phyloP scores from a whole-genome alignment of 1,140 invertebrate species.

The Drosophila equinoxialis region DNA sequence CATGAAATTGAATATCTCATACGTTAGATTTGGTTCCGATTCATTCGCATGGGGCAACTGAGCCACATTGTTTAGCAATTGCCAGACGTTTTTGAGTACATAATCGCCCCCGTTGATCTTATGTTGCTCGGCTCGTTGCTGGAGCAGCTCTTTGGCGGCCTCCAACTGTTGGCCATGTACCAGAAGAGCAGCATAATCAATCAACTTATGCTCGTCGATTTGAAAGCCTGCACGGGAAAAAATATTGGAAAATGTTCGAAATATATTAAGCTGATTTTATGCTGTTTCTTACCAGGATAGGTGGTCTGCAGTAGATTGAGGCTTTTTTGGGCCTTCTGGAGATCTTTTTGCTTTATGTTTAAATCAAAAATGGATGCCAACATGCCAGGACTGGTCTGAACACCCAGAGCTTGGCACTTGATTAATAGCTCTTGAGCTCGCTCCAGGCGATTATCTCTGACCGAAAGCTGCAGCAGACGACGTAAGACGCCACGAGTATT shows the following conservation, averaged over 20 bases:
- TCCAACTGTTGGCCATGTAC: constrained; percentile 80
- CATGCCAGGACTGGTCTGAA: constrained; percentile 83
- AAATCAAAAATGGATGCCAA: constrained; percentile 82
- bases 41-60: constrained; percentile 51
- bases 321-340: constrained; percentile 77
- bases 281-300: constrained; percentile 60
- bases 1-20: constrained; percentile 72
- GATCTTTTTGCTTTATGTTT: constrained; percentile 75
- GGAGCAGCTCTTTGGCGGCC: constrained; percentile 81
- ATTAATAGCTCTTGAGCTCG: constrained; percentile 80
- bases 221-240: constrained; percentile 66
- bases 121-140: constrained; percentile 49
- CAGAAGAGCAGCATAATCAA: constrained; percentile 83
- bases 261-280: background rate
- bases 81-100: constrained; percentile 81
- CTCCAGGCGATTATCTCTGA: constrained; percentile 79
- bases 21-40: constrained; percentile 46
- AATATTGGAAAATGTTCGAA: background rate
- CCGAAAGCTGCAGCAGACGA: constrained; percentile 83
- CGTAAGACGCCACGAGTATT: constrained; percentile 83
- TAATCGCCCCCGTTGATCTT: constrained; percentile 55
- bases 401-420: constrained; percentile 78
- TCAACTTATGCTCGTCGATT: constrained; percentile 84
- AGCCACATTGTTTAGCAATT: constrained; percentile 82
- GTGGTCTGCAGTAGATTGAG: constrained; percentile 61